Evolutionary conservation across 2,797 vertebrate species (phyloP), one percentile per base, ranked within the genome.

Genomic region (Ctenochaetus hawaiiensis): DNA sequence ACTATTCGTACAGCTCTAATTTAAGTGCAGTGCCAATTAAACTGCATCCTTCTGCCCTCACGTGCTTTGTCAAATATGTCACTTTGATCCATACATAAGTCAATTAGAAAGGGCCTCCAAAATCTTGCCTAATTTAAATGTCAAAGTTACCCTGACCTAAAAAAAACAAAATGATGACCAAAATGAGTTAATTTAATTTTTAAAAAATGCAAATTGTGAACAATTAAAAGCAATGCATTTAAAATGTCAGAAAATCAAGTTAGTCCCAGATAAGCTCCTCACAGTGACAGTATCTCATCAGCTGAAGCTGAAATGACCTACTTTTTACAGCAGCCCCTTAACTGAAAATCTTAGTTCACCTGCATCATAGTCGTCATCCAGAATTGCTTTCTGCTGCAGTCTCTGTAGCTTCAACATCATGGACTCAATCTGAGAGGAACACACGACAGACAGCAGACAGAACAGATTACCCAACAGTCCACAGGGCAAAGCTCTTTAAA

Each of bases 351-450:
- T 76, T 43, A 23, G 72, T 81, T 96, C 91, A 99, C 97, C 97
- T 93, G 87, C 93, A 6, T 97, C 97, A 66, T 96, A 97, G 87
- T 98, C 96, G 17, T 96, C 97, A 41, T 96, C 95, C 74, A 95
- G 89, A 80, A 97, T 43, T 13, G 97, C 96, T 90, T 96, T 97
- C 88, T 97, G 94, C 89, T 97, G 97, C 84, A 97, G 96, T 81
- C 93, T 92, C 92, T 96, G 96, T 75, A 98, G 94, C 74, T 87
- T 95, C 85, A 94, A 91, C 87, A 96, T 96, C 93, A 96, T 95
- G 78, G 96, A 95, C 59, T 96, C 95, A 43, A 97, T 91, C 97
- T 99, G 85, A 60, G 39, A 70, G 30, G 71, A 79, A 77, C 54
- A 66, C 44, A 78, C 17, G 22, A 54, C 3, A 18, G 34, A 73